Evolutionary conservation across 2,113 vertebrate species (phyloP).

Genomic region (Henicopernis longicauda): DNA sequence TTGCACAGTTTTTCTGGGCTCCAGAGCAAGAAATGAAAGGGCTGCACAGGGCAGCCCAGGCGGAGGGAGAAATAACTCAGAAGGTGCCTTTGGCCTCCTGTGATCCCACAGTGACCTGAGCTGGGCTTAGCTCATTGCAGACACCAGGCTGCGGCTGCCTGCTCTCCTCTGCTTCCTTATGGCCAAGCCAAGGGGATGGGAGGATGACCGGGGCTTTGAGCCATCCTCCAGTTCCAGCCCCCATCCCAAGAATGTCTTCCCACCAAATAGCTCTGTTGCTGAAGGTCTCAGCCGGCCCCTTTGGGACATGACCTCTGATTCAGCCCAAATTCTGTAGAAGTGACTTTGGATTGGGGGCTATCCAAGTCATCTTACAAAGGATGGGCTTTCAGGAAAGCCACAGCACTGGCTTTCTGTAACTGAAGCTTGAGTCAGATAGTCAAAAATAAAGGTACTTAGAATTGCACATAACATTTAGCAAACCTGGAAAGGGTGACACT

Average conservation of each 20-base stretch:
- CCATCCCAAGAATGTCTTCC: not conserved
- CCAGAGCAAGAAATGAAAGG: not conserved
- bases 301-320: not conserved
- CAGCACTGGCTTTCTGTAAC: not conserved
- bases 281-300: not conserved
- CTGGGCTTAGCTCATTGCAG: not conserved
- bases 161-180: accelerated
- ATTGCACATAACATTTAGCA: not conserved
- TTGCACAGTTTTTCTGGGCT: not conserved
- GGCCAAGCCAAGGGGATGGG: accelerated
- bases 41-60: not conserved
- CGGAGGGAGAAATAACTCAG: not conserved
- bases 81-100: not conserved
- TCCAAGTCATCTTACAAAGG: not conserved
- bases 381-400: not conserved
- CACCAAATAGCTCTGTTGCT: not conserved
- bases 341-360: not conserved
- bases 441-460: not conserved
- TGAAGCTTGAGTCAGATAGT: not conserved
- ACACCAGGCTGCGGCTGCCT: not conserved
- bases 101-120: not conserved
- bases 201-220: accelerated
- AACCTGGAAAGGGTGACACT: not conserved
- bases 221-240: not conserved
- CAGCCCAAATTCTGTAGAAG: not conserved